Evolutionary conservation across 2,888 invertebrate species (phyloP).

Genomic region (Orchestes rusci): DNA sequence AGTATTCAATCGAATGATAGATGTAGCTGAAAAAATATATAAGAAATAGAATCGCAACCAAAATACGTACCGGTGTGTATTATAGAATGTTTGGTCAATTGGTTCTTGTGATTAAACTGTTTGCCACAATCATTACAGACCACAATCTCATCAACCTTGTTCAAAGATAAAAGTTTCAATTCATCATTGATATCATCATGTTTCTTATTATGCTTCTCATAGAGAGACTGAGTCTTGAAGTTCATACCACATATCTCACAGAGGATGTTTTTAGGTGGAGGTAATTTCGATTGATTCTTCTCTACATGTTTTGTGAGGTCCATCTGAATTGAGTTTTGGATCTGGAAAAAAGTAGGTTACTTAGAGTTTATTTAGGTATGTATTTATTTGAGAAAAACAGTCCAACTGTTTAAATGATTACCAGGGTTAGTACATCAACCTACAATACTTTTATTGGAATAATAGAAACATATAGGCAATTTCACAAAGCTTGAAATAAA

Average conservation of each 20-base stretch:
- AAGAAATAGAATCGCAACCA: no score
- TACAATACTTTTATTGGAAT: no score
- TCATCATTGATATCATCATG: conserved; percentile 49
- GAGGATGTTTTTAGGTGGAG: conserved; percentile 22
- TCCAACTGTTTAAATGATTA: no score
- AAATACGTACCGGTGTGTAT: conserved; percentile 48
- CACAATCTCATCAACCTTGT: conserved; percentile 36
- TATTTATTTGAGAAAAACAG: no score
- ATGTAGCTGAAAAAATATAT: no score
- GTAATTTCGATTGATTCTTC: conserved; percentile 10
- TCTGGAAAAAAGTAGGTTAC: conserved; percentile 8
- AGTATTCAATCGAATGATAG: no score
- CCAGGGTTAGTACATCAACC: no score
- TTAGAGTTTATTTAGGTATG: no score
- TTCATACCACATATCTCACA: conserved; percentile 50
- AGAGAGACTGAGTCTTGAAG: conserved; percentile 40
- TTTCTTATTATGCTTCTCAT: conserved; percentile 45
- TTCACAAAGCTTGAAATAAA: no score
- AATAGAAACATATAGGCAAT: no score
- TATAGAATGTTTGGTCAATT: conserved; percentile 47
- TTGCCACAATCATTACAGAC: conserved; percentile 47
- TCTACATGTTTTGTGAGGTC: conserved; percentile 18
- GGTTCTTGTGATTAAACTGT: conserved; percentile 50
- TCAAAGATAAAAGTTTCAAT: conserved; percentile 31
- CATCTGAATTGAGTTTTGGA: conserved; percentile 17